phyloP scores from a whole-genome alignment of 2,113 vertebrate genomes.

The Fregata magnificens region DNA sequence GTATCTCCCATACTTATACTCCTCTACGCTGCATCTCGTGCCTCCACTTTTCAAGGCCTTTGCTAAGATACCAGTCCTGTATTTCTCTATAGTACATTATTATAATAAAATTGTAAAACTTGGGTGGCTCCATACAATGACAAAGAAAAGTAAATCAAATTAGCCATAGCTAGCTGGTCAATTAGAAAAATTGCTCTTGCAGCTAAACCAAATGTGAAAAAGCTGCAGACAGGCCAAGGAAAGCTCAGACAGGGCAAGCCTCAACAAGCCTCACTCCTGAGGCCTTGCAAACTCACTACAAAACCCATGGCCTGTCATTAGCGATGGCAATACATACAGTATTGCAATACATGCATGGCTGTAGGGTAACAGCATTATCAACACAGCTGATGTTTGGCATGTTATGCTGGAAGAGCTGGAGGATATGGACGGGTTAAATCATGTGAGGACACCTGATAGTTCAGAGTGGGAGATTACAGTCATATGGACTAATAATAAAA shows the following conservation, averaged over 20 bases:
- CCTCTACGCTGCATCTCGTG: not conserved
- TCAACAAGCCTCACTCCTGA: not conserved
- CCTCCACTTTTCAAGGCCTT: not conserved
- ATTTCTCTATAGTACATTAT: not conserved
- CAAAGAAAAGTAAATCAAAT: not conserved
- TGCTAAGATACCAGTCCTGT: not conserved
- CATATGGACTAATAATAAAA: not conserved
- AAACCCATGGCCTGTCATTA: rapidly evolving
- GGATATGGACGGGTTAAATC: not conserved
- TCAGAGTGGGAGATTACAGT: not conserved
- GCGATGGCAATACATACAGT: not conserved
- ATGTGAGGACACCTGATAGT: not conserved
- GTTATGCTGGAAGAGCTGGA: not conserved
- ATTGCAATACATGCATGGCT: not conserved
- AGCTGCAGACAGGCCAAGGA: not conserved
- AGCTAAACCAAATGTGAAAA: not conserved
- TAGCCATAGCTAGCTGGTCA: not conserved
- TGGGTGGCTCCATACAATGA: not conserved
- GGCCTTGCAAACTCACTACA: not conserved
- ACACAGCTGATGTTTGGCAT: not conserved
- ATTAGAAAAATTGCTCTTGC: not conserved
- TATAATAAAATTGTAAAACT: not conserved
- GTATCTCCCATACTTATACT: not conserved
- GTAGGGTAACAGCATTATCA: not conserved
- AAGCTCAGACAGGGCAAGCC: not conserved